Base-by-base conservation (phyloP, 2,888 invertebrate genomes). In the Cinara cedri region DNA sequence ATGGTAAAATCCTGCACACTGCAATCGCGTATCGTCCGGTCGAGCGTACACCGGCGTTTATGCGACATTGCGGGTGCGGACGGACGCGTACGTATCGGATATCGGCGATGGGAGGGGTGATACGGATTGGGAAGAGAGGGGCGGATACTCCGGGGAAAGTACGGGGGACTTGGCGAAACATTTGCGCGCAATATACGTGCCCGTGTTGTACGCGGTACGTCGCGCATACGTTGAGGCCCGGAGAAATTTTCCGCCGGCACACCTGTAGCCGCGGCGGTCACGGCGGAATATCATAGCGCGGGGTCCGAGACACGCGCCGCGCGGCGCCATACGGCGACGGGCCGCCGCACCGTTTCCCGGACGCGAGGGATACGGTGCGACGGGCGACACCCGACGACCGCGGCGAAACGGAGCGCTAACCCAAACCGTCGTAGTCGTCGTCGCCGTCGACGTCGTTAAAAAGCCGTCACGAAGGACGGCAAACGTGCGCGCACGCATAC, bases 381-480 rank as follows among this genome's bases (percentile, higher is more conserved):
- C n/a, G 55, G 21, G 24, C 55, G n/a, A n/a, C n/a, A n/a, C 19
- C 1, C 6, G 49, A 3, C 13, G 49, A n/a, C n/a, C 16, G 13
- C 26, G n/a, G 16, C 60, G 24, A 16, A 16, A 60, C n/a, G n/a
- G 60, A 24, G 60, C 24, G 70, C n/a, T 6, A 13, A 6, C n/a
- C 66, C 44, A 6, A 34, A 42, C 54, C 70, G 34, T 24, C 24
- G 54, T 54, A n/a, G n/a, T n/a, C n/a, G n/a, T n/a, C n/a, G n/a
- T 42, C 21, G 63, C 10, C 42, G 65, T 65, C 72, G n/a, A 65
- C 75, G 66, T 76, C 76, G 76, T 76, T 76, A 76, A 76, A 76
- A 76, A 76, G 49, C 68, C 57, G 78, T 78, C 78, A 78, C 55
- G 21, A 26, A 10, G 46, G n/a, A 44, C n/a, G 57, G 49, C 49